phyloP scores from a whole-genome alignment of 92 coral and sea anemone species.

The Porites lobata region DNA sequence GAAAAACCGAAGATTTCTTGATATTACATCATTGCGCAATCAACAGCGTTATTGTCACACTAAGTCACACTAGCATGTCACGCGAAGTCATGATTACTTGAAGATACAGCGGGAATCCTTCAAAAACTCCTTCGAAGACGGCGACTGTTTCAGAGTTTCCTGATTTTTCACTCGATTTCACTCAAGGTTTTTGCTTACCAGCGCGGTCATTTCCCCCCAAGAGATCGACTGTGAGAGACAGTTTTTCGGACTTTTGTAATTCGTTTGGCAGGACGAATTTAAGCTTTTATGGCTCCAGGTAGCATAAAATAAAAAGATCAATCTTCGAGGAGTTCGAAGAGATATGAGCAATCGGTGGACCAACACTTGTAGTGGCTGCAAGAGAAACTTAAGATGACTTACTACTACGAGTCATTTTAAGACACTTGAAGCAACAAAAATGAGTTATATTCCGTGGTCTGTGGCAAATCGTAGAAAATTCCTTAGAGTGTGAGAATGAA shows the following conservation, averaged over 20 bases:
- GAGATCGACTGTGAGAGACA: background rate
- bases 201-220: too few species aligned
- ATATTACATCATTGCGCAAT: too few species aligned
- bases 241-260: constrained; percentile 21
- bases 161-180: too few species aligned
- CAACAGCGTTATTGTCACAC: too few species aligned
- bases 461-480: constrained; percentile 28
- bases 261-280: constrained; percentile 27
- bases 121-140: too few species aligned
- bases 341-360: constrained; percentile 29
- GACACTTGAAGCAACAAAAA: background rate
- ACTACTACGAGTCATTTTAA: constrained; percentile 15
- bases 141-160: too few species aligned
- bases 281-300: constrained; percentile 13
- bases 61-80: too few species aligned
- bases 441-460: background rate
- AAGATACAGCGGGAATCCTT: too few species aligned
- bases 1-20: too few species aligned
- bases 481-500: constrained; percentile 18
- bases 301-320: constrained; percentile 12
- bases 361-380: constrained; percentile 26
- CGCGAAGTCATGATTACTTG: too few species aligned
- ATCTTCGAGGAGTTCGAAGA: constrained; percentile 27
- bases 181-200: too few species aligned
- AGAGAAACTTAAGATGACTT: constrained; percentile 17